These are phyloP conservation scores for Ichneumoninae sp. DNA, from an alignment of 2,888 invertebrate species.

Conservation along the genomic window DNA sequence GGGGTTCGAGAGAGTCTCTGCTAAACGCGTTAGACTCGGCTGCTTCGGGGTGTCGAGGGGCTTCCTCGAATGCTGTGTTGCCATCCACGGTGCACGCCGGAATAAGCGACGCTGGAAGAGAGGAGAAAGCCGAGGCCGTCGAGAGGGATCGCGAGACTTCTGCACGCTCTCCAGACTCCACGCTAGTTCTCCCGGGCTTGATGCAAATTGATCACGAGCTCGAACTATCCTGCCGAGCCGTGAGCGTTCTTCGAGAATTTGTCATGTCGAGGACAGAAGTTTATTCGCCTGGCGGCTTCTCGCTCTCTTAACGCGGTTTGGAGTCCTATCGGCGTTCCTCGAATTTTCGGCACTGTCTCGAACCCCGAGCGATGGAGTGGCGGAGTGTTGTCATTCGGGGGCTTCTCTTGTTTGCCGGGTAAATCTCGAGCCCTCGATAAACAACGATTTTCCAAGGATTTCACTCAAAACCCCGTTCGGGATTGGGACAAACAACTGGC, in stretches of 20 bases:
- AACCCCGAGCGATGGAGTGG: neutral
- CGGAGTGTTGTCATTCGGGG: slow-evolving; percentile 75
- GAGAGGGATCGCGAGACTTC: slow-evolving; percentile 64
- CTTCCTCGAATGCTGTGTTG: slow-evolving; percentile 43
- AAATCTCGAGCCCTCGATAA: slow-evolving; percentile 68
- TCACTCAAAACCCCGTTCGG: too few relatives aligned
- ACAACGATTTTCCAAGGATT: slow-evolving; percentile 36
- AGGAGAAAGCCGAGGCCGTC: slow-evolving; percentile 58
- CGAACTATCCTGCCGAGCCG: slow-evolving; percentile 72
- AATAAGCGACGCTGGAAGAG: slow-evolving; percentile 34
- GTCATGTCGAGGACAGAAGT: slow-evolving; percentile 77
- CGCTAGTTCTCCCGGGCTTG: slow-evolving; percentile 71
- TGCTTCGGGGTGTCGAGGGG: slow-evolving; percentile 70
- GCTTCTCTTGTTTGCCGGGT: slow-evolving; percentile 75
- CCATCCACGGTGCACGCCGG: slow-evolving; percentile 21
- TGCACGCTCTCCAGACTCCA: slow-evolving; percentile 62
- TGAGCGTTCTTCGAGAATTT: slow-evolving; percentile 74
- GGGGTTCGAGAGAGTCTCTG: slow-evolving; percentile 82
- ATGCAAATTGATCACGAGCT: slow-evolving; percentile 83
- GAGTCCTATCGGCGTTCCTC: slow-evolving; percentile 10
- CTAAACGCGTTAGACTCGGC: slow-evolving; percentile 83
- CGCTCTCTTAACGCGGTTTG: neutral
- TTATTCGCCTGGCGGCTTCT: slow-evolving; percentile 72
- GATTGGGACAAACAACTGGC: neutral
- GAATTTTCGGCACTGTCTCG: slow-evolving; percentile 35